These are phyloP conservation scores for Microtus californicus DNA, from an alignment of 2,797 vertebrate genomes.

Conservation along the genomic window DNA sequence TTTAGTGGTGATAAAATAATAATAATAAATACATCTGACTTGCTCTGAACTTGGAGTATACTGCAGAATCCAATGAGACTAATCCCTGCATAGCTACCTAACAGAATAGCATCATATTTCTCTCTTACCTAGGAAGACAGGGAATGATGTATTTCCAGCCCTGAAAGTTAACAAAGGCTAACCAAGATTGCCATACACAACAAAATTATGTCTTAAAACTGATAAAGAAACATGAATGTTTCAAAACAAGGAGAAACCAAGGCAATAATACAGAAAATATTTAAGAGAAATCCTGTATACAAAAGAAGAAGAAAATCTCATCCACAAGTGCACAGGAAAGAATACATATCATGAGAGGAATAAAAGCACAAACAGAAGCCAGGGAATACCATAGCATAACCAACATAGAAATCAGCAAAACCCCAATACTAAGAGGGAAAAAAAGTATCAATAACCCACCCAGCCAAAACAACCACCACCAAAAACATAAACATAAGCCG, in stretches of 20 bases:
- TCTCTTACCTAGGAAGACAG: background rate
- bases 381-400: background rate
- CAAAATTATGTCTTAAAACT: background rate
- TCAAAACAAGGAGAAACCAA: background rate
- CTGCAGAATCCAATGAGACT: background rate
- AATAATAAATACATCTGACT: background rate
- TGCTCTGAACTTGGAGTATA: conserved; percentile 5
- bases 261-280: background rate
- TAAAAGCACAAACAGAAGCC: background rate
- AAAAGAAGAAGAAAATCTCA: background rate
- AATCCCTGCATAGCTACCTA: background rate
- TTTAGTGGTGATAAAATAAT: background rate
- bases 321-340: background rate
- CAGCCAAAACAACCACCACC: background rate
- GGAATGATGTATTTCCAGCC: background rate
- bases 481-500: background rate
- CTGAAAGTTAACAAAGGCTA: background rate
- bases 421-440: background rate
- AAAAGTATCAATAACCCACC: background rate
- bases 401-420: background rate
- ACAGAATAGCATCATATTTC: background rate
- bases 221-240: background rate
- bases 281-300: background rate
- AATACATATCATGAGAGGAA: background rate
- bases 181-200: background rate